A percentile compares a stretch with the other conserved stretches of the same genome.
These are phyloP conservation scores for Miniopterus natalensis DNA, from an alignment of 2,113 vertebrate species.

Conservation along the genomic window DNA sequence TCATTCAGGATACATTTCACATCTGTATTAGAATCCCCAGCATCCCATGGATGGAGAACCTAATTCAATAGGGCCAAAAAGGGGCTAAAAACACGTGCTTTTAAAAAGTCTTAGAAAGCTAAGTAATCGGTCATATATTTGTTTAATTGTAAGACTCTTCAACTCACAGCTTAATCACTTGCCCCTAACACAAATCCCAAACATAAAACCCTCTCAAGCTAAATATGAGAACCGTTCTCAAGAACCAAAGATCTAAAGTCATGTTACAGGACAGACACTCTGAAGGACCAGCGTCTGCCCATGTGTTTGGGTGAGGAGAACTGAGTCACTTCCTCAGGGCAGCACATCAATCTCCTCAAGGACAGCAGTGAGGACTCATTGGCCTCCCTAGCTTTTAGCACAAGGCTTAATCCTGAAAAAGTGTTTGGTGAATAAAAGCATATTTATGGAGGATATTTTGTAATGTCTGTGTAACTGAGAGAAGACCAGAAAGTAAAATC, in stretches of 20 bases:
- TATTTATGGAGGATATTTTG: not conserved
- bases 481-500: not conserved
- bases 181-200: not conserved
- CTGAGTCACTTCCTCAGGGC: not conserved
- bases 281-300: not conserved
- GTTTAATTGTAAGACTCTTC: conserved; percentile 6
- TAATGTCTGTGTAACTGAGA: not conserved
- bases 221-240: not conserved
- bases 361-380: not conserved
- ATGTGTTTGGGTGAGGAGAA: not conserved
- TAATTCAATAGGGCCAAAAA: not conserved
- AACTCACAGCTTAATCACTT: not conserved
- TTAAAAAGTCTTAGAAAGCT: not conserved
- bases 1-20: not conserved
- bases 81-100: not conserved
- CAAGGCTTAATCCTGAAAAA: not conserved
- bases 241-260: not conserved
- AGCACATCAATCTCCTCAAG: not conserved
- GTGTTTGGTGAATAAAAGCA: not conserved
- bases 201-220: not conserved
- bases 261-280: not conserved
- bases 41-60: not conserved
- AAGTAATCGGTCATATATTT: not conserved
- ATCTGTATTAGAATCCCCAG: not conserved
- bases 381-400: not conserved